Conservation (phyloP, 2,113 vertebrate species). For the Aleadryas rufinucha region DNA sequence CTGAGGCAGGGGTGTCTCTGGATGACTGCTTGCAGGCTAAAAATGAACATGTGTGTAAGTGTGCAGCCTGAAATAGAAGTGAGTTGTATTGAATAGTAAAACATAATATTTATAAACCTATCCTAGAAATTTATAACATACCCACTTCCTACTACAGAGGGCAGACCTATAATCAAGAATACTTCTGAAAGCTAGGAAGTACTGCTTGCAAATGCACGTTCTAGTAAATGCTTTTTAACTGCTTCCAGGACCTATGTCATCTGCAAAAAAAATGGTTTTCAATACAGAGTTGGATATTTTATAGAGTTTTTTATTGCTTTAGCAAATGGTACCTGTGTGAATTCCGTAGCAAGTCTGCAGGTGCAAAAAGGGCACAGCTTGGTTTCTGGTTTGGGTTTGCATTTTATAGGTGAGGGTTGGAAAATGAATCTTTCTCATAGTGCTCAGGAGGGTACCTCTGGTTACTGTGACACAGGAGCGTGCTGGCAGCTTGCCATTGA, state of each 20-base stretch:
- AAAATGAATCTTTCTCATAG: neutral
- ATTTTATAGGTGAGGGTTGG: neutral
- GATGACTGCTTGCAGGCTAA: neutral
- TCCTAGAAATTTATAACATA: neutral
- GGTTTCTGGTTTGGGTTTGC: neutral
- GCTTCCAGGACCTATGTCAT: neutral
- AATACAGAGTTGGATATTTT: neutral
- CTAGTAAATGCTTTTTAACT: neutral
- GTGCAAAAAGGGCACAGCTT: neutral
- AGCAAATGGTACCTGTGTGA: neutral
- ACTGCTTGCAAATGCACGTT: neutral
- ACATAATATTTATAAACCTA: neutral
- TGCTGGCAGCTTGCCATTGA: neutral
- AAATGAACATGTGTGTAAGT: neutral
- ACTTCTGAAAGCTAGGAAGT: neutral
- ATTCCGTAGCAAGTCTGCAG: neutral
- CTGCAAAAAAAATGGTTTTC: neutral
- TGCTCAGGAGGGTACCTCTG: neutral
- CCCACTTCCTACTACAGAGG: neutral
- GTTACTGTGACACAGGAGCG: accelerated
- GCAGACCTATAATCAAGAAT: neutral
- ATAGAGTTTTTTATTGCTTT: neutral
- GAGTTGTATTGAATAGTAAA: neutral
- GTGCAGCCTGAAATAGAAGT: neutral
- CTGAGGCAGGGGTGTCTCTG: neutral